These are phyloP conservation scores for Hydractinia echinata DNA, from an alignment of 30 jellyfish, hydroid and myxozoan species.

Conservation along the genomic window DNA sequence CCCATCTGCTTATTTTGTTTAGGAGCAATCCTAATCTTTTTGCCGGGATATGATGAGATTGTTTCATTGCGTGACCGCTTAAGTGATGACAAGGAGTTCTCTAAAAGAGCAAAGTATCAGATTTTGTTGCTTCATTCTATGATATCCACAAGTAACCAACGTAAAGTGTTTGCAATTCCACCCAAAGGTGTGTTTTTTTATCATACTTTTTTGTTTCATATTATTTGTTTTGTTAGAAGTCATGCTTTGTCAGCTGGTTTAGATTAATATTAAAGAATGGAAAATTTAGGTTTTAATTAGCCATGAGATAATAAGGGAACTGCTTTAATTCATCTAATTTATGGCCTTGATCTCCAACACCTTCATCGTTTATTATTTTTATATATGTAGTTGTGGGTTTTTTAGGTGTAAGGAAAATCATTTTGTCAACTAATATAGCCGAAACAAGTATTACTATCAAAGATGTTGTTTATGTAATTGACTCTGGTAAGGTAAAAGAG, in stretches of 20 bases:
- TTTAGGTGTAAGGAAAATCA: slow-evolving; percentile 76
- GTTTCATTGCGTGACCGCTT: slow-evolving; percentile 61
- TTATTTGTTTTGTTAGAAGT: no score
- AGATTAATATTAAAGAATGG: no score
- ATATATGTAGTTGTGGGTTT: neutral
- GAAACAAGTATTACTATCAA: slow-evolving; percentile 82
- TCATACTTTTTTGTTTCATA: no score
- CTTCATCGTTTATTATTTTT: neutral
- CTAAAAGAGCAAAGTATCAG: slow-evolving; percentile 54
- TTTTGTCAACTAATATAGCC: slow-evolving; percentile 75
- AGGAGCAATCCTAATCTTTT: slow-evolving; percentile 80
- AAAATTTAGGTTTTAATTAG: no score
- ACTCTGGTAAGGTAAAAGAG: slow-evolving; percentile 79
- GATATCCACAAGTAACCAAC: slow-evolving; percentile 66
- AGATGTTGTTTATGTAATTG: slow-evolving; percentile 86
- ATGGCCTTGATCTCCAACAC: no score
- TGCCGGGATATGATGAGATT: slow-evolving; percentile 92
- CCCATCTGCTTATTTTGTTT: neutral
- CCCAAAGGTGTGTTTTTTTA: slow-evolving; percentile 42
- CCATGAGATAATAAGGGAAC: no score
- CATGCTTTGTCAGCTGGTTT: no score
- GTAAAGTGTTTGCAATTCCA: slow-evolving; percentile 78
- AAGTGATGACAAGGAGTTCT: slow-evolving; percentile 58
- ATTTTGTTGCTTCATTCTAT: slow-evolving; percentile 71
- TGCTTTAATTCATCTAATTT: no score